A percentile compares a stretch with the other conserved stretches of the same genome.
phyloP scores from a whole-genome alignment of 2,797 vertebrate genomes.

The Takifugu rubripes region DNA sequence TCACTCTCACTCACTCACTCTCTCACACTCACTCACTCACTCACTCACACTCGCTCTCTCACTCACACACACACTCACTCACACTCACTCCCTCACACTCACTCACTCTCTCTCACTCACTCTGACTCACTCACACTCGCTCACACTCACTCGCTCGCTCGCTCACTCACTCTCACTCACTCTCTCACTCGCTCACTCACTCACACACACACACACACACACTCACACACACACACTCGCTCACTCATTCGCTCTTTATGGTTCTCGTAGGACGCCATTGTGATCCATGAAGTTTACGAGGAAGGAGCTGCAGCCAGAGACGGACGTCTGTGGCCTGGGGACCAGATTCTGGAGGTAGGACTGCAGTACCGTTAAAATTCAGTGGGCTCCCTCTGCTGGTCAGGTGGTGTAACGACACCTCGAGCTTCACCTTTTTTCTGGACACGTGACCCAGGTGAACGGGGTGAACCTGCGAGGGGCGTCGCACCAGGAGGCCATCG shows the following conservation, averaged over 20 bases:
- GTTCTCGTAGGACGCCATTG: constrained; percentile 84
- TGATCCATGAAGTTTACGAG: constrained; percentile 97
- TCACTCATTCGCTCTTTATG: constrained; percentile 17
- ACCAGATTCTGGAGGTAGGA: constrained; percentile 88
- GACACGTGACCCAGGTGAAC: constrained; percentile 81
- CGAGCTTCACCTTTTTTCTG: background rate
- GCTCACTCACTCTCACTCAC: constrained; percentile 10
- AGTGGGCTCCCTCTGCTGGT: constrained; percentile 2
- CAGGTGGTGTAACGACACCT: background rate
- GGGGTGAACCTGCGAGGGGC: constrained; percentile 83
- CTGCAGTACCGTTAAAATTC: no score
- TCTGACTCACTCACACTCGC: no score
- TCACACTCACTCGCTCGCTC: constrained; percentile 17
- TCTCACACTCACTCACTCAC: no score
- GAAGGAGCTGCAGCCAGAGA: constrained; percentile 94
- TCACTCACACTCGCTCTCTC: no score
- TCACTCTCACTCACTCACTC: no score
- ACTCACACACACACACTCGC: background rate
- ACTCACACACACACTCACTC: background rate
- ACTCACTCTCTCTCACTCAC: background rate
- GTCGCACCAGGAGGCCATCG: constrained; percentile 90
- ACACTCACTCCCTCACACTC: constrained; percentile 11
- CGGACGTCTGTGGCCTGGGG: constrained; percentile 92
- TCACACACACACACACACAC: constrained; percentile 1
- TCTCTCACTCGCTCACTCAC: constrained; percentile 6